These are phyloP conservation scores for Psilopogon haemacephalus DNA, from an alignment of 2,113 vertebrate genomes.

Conservation along the genomic window DNA sequence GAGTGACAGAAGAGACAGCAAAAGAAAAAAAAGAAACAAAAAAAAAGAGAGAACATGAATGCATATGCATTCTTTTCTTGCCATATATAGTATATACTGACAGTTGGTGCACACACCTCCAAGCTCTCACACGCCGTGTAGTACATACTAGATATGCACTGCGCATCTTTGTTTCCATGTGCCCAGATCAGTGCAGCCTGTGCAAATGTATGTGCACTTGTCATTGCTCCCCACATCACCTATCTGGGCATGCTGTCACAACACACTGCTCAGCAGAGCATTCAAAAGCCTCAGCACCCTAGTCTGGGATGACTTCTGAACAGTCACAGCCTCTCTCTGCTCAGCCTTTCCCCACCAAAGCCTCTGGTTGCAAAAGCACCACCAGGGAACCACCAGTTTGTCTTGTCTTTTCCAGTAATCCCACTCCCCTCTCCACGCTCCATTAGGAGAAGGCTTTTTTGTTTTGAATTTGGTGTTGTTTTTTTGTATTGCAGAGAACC, in stretches of 20 bases:
- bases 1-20: slow-evolving; percentile 41
- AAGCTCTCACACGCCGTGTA: background rate
- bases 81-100: slow-evolving; percentile 61
- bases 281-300: background rate
- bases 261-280: accelerated
- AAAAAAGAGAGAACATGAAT: slow-evolving; percentile 21
- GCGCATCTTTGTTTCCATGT: background rate
- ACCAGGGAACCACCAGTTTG: background rate
- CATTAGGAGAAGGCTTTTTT: accelerated
- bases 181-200: background rate
- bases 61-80: slow-evolving; percentile 22
- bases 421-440: background rate
- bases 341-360: background rate
- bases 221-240: background rate
- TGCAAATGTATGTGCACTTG: background rate
- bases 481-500: background rate
- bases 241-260: accelerated
- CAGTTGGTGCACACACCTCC: slow-evolving; percentile 48
- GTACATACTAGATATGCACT: background rate
- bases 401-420: background rate
- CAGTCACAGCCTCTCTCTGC: background rate
- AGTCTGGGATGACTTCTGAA: background rate
- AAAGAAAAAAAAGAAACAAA: background rate
- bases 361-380: background rate
- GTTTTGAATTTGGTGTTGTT: too few relatives aligned